phyloP scores from a whole-genome alignment of 2,113 vertebrate species.

The Upupa epops region DNA sequence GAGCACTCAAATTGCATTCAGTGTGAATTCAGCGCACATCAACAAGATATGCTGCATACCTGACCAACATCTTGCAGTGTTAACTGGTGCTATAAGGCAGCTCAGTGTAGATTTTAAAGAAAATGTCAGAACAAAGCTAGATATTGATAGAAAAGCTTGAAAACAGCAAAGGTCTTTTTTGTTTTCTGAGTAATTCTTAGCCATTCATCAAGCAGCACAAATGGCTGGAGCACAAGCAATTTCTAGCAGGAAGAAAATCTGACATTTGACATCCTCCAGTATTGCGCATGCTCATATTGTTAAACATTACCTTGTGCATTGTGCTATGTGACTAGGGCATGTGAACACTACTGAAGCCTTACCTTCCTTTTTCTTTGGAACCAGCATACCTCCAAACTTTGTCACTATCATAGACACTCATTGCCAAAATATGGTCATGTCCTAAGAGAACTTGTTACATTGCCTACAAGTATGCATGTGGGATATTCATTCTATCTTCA shows the following conservation, averaged over 20 bases:
- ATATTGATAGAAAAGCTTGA: background rate
- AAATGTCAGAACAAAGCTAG: background rate
- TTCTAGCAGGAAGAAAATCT: background rate
- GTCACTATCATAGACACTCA: background rate
- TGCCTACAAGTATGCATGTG: background rate
- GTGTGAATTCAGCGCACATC: background rate
- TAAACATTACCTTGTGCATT: background rate
- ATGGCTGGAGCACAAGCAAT: background rate
- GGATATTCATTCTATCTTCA: background rate
- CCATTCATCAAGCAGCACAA: background rate
- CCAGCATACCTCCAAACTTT: background rate
- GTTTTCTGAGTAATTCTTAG: background rate
- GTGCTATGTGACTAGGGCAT: background rate
- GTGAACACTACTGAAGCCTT: background rate
- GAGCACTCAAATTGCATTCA: rapidly evolving
- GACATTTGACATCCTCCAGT: background rate
- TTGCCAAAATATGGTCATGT: background rate
- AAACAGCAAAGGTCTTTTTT: background rate
- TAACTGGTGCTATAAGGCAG: background rate
- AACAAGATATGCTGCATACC: background rate
- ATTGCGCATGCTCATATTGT: background rate
- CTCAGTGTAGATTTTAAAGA: background rate
- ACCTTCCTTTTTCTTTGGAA: background rate
- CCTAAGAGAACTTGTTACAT: background rate
- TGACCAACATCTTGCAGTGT: rapidly evolving